Base-by-base conservation (phyloP, 1,140 invertebrate species). In the Drosophila murphyi region DNA sequence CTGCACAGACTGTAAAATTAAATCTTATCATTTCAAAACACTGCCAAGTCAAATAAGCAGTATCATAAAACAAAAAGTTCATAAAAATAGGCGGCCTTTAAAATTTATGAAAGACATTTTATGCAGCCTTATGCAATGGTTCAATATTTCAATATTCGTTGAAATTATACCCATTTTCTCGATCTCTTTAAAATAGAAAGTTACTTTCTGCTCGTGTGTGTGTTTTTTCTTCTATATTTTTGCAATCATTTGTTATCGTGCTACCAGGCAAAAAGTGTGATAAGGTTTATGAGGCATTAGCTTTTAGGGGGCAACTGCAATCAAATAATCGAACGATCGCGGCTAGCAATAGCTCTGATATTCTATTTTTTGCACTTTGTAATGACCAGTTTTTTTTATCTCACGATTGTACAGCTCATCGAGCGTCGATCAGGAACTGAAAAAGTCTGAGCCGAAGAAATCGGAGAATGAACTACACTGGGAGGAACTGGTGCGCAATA, bases 401-500 rank as follows among this genome's bases (percentile, higher is more conserved):
- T 39, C 29, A 5, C 4, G 5, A 43, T 39, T 2, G 6, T 5
- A 35, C 55, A 92, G 92, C 64, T 92, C 92, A 48, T 91, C 92
- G 90, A 92, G 95, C 55, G 91, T 94, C 7, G 90, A 91, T 72
- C 91, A 93, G 35, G 97, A 97, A 85, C 93, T 92, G 35, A 92
- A 92, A 62, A 92, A 92, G 71, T 34, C 85, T 8, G 92, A 92
- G 56, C 90, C 95, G 2, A 97, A 97, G 93, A 97, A 98, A 92
- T 97, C 97, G 0, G 97, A 98, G 93, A 98, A 97, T 88, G 98
- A 99, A 88, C 93, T 98, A 1, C 97, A 98, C 82, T 99, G 98
- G 98, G 98, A 99, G 83, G 96, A 98, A 79, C 93, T 98, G 62
- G 95, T 97, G 29, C 95, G 96, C 35, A 96, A 95, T 71, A 93